A percentile compares a stretch with the other conserved stretches of the same genome.
Evolutionary conservation across 2,113 vertebrate genomes (phyloP).

Genomic region (Meriones unguiculatus): DNA sequence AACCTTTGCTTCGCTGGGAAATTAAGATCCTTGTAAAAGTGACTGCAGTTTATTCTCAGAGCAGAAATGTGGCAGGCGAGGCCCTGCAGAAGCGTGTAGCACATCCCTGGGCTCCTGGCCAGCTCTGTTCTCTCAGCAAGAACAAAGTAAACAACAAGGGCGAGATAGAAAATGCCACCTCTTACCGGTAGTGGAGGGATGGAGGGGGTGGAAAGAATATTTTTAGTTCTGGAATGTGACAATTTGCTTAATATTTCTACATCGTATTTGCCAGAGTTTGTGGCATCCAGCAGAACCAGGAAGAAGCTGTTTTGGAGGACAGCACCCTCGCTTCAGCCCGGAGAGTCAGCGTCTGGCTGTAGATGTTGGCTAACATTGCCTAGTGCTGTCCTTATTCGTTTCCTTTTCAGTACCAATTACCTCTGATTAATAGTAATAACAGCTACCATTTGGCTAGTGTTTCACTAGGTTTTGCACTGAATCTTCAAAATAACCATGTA

Average conservation of each 20-base stretch:
- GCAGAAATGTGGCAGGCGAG: slow-evolving; percentile 58
- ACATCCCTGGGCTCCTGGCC: slow-evolving; percentile 75
- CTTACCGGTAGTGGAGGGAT: background rate
- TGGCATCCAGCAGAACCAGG: background rate
- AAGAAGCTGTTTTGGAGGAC: background rate
- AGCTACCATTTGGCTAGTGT: slow-evolving; percentile 15
- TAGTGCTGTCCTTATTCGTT: background rate
- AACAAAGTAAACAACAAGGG: slow-evolving; percentile 77
- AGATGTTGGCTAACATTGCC: background rate
- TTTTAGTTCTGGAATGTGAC: slow-evolving; percentile 65
- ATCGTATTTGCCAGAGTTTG: slow-evolving; percentile 53
- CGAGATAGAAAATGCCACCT: slow-evolving; percentile 53
- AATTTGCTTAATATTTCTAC: slow-evolving; percentile 70
- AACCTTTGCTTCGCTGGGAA: slow-evolving; percentile 58
- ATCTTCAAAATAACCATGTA: slow-evolving; percentile 4
- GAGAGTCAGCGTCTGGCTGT: background rate
- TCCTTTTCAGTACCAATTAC: background rate
- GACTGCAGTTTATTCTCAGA: slow-evolving; percentile 71
- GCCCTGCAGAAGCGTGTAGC: slow-evolving; percentile 46
- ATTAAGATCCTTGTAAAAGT: slow-evolving; percentile 54
- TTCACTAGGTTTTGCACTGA: slow-evolving; percentile 33
- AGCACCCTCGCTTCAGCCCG: background rate
- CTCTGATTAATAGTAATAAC: slow-evolving; percentile 7
- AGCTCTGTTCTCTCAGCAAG: slow-evolving; percentile 60
- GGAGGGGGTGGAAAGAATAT: slow-evolving; percentile 39